phyloP scores from a whole-genome alignment of 2,113 vertebrate genomes.

The Plecotus auritus region DNA sequence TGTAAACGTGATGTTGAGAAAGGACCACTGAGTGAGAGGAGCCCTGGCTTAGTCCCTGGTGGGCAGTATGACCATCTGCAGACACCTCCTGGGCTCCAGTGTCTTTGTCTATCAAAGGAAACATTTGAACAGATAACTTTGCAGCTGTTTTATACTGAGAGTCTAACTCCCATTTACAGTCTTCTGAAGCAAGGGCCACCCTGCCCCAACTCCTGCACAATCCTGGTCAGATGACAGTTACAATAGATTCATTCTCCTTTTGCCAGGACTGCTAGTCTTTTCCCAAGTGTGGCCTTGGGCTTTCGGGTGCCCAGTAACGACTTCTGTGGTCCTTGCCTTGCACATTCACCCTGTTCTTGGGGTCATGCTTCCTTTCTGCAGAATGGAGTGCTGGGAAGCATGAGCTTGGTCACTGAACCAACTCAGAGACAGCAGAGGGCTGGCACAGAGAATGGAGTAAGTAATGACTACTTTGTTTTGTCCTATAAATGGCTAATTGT shows the following conservation, averaged over 20 bases:
- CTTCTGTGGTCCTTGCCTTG: background rate
- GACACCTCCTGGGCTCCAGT: background rate
- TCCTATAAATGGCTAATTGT: background rate
- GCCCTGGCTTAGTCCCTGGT: background rate
- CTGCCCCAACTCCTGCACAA: background rate
- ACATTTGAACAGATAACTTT: background rate
- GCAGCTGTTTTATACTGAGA: background rate
- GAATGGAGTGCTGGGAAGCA: background rate
- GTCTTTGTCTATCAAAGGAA: background rate
- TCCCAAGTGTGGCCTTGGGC: background rate
- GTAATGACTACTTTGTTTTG: background rate
- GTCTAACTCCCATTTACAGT: background rate
- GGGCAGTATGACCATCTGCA: background rate
- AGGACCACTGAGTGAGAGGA: background rate
- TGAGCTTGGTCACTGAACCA: background rate
- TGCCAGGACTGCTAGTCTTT: background rate
- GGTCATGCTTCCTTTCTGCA: background rate
- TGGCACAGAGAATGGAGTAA: background rate
- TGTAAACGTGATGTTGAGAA: background rate
- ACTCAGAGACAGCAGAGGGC: background rate
- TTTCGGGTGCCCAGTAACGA: background rate
- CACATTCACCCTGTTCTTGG: background rate
- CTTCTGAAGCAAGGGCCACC: background rate
- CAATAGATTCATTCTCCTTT: slow-evolving; percentile 32
- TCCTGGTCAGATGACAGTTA: background rate